Evolutionary conservation across 1,140 invertebrate genomes (phyloP), one percentile per base, ranked within the genome.

Genomic region (Chelonus insularis): DNA sequence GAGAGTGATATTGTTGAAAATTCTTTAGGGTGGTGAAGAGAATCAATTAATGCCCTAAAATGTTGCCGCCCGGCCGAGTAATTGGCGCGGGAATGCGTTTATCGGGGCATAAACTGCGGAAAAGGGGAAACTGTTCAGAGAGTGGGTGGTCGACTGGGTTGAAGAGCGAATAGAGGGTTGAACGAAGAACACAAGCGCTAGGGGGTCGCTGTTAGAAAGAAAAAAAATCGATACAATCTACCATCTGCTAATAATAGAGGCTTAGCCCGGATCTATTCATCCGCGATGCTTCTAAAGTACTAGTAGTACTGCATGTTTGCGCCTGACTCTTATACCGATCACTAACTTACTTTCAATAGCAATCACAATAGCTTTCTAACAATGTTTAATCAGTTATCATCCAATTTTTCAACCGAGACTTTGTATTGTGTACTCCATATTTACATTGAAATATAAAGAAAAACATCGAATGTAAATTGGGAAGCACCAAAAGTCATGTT

Each of bases 201-300:
- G 14, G 34, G 36, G 36, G n/a, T 21, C n/a, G 12, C 20, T 6
- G 12, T 12, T 45, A 50, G n/a, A 60, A 48, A 47, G 51, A 60
- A 67, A 72, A 76, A 74, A 75, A 77, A 80, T 79, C 77, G 75
- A 79, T 79, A 75, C 74, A 79, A 79, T 80, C 77, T 76, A 69
- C 75, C 76, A 78, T 79, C 75, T 78, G 72, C 75, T 80, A 78
- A 80, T 78, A 79, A 80, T 74, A 74, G 74, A 74, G 73, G 76
- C 72, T 76, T 72, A 75, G 71, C 69, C 37, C n/a, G 21, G 34
- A 36, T 71, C 64, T 72, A 73, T 76, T 76, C 68, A 76, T 78
- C 67, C 69, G 50, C 63, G 67, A 62, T 60, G 68, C 68, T 58
- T 66, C 69, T 18, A 57, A 7, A 41, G 54, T 57, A 21, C 39